Evolutionary conservation across 2,888 invertebrate species (phyloP), one percentile per base, ranked within the genome.

Genomic region (Bombylius major): DNA sequence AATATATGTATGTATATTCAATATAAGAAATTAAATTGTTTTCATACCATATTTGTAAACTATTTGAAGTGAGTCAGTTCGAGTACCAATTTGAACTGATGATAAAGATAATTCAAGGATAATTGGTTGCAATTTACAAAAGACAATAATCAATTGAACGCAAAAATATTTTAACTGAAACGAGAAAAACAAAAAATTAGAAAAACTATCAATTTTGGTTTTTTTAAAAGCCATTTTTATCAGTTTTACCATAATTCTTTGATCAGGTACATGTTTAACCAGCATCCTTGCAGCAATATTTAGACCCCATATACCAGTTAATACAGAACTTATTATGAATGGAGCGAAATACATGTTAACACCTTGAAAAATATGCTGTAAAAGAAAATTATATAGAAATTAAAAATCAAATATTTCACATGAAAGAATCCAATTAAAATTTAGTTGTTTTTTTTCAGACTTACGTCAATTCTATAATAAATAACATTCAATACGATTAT

Each of bases 221-320:
- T 23, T 23, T 23, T 23, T 23, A 23, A 3, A 23, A 23, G 23
- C 3, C 1, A 3, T 23, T 3, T 1, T 23, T 3, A 23, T 23
- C 23, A 23, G 6, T 32, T 42, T 61, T 59, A 68, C 68, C 55
- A 66, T 62, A 50, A 72, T 61, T 59, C 66, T 67, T 56, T 69
- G 66, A 34, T 72, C 69, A 4, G 68, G 63, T n/a, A 65, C 62
- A 8, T 70, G 56, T 33, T 65, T 66, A 47, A 62, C 61, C 5
- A 73, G 66, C 66, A 73, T 68, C 52, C 69, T 65, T 11, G 69
- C 67, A 0, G 67, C 66, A 46, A 73, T 68, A 62, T 73, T 73
- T 14, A 73, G 59, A 2, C 66, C 69, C 74, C 74, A 73, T 4
- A 65, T 58, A 3, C 73, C 74, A 53, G 67, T n/a, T 1, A 71